Conservation (phyloP, 2,797 vertebrate species). For the Lutjanus campechanus region DNA sequence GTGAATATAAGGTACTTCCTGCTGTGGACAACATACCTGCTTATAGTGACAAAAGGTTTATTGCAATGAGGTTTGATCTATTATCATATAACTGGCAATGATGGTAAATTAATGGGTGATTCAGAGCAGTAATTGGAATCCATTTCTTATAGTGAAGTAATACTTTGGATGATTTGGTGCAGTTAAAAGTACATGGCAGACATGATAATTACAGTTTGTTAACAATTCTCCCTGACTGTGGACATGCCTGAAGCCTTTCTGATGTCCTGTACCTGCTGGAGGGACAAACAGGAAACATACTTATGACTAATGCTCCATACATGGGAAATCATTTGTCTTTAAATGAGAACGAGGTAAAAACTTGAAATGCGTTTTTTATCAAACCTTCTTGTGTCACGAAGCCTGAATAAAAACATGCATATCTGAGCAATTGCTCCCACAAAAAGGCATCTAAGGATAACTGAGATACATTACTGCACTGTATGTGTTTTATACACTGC, state of each 20-base stretch:
- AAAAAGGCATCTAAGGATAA: conserved; percentile 7
- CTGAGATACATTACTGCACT: not conserved
- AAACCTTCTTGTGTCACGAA: conserved; percentile 2
- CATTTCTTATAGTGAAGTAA: not conserved
- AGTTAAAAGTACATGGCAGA: not conserved
- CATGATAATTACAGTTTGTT: not conserved
- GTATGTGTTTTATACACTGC: not conserved
- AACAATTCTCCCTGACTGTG: not conserved
- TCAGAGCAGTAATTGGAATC: not conserved
- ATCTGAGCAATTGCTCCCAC: not conserved
- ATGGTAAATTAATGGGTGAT: not conserved
- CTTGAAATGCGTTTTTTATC: not conserved
- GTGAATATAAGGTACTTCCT: not conserved
- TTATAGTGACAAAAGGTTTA: not conserved
- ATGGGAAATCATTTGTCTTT: not conserved
- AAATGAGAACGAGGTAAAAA: not conserved
- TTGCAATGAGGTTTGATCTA: not conserved
- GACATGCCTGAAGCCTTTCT: conserved; percentile 10
- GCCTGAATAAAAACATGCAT: not conserved
- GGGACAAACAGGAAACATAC: not conserved
- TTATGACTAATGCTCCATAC: not conserved
- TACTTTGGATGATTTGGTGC: not conserved
- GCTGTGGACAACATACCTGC: not conserved
- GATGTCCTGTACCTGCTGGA: not conserved
- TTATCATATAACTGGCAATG: not conserved